Conservation (phyloP, 2,113 vertebrate genomes). For the Balaeniceps rex region DNA sequence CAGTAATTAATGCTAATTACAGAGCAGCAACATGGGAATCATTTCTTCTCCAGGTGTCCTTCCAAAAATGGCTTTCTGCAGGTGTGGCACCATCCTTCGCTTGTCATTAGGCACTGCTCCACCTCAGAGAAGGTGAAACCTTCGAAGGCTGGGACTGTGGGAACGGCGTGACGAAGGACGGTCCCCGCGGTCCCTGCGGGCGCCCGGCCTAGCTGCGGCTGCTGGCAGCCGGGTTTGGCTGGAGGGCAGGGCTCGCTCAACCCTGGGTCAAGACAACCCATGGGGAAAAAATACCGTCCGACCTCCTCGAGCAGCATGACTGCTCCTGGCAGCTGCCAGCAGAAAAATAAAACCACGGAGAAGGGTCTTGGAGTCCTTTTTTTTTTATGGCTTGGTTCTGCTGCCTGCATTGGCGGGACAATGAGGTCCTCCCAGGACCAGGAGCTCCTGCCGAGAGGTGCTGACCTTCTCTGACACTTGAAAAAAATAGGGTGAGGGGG, state of each 20-base stretch:
- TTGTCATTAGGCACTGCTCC: conserved; percentile 20
- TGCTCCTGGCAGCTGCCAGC: background rate
- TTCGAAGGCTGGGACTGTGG: conserved; percentile 39
- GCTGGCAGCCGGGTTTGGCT: background rate
- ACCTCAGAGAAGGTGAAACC: conserved; percentile 24
- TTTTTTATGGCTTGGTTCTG: background rate
- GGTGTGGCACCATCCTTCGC: conserved; percentile 33
- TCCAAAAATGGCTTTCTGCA: conserved; percentile 54
- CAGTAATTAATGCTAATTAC: conserved; percentile 66
- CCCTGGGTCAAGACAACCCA: background rate
- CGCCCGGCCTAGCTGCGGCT: background rate
- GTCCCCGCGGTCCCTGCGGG: background rate
- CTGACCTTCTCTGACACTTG: background rate
- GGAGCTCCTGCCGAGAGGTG: background rate
- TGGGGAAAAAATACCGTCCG: background rate
- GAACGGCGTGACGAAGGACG: background rate
- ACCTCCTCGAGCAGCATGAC: background rate
- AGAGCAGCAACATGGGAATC: conserved; percentile 58
- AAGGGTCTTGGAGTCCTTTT: background rate
- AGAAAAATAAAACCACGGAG: background rate
- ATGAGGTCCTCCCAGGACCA: background rate
- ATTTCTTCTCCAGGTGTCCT: conserved; percentile 57
- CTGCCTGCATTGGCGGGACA: background rate
- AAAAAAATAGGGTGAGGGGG: background rate
- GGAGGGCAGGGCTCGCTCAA: background rate